Percentiles rank a stretch among this genome's conserved stretches.
These are phyloP conservation scores for Melanotaenia pygmaea DNA, from an alignment of 2,797 vertebrate species.

Conservation along the genomic window DNA sequence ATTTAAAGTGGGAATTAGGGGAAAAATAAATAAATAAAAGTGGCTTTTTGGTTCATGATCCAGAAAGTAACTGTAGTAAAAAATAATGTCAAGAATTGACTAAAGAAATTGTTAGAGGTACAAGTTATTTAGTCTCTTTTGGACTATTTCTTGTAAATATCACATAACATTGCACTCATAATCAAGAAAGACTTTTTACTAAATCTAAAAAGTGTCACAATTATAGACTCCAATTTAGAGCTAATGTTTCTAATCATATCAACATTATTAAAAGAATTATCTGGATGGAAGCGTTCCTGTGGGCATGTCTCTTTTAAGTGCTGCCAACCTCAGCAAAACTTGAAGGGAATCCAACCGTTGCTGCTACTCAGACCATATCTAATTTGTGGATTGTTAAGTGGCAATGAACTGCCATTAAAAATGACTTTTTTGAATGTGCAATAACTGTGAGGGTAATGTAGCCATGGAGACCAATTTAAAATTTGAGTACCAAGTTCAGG, in stretches of 20 bases:
- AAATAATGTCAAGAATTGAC: neutral
- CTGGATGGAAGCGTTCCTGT: slow-evolving; percentile 20
- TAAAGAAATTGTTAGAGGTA: neutral
- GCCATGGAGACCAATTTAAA: slow-evolving; percentile 29
- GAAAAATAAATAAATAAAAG: too few relatives aligned
- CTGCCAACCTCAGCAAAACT: slow-evolving; percentile 25
- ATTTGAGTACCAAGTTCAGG: slow-evolving; percentile 5
- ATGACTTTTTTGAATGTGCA: slow-evolving; percentile 38
- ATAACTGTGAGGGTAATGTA: slow-evolving; percentile 39
- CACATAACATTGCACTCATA: neutral
- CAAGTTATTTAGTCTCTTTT: neutral
- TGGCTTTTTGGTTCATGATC: neutral
- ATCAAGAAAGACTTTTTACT: neutral
- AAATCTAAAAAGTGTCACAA: slow-evolving; percentile 1
- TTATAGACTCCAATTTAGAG: slow-evolving; percentile 13
- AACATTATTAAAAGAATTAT: slow-evolving; percentile 27
- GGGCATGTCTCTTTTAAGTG: slow-evolving; percentile 27
- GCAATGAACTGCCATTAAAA: slow-evolving; percentile 45
- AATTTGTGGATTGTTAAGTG: slow-evolving; percentile 49
- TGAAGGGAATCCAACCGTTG: slow-evolving; percentile 23
- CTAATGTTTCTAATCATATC: slow-evolving; percentile 13
- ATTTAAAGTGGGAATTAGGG: neutral
- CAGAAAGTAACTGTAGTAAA: neutral
- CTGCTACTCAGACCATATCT: slow-evolving; percentile 44
- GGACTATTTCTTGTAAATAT: neutral